Percentiles rank a stretch among this genome's conserved stretches.
Conservation (phyloP, 2,888 invertebrate genomes). For the Sphaeridia pumilis region DNA sequence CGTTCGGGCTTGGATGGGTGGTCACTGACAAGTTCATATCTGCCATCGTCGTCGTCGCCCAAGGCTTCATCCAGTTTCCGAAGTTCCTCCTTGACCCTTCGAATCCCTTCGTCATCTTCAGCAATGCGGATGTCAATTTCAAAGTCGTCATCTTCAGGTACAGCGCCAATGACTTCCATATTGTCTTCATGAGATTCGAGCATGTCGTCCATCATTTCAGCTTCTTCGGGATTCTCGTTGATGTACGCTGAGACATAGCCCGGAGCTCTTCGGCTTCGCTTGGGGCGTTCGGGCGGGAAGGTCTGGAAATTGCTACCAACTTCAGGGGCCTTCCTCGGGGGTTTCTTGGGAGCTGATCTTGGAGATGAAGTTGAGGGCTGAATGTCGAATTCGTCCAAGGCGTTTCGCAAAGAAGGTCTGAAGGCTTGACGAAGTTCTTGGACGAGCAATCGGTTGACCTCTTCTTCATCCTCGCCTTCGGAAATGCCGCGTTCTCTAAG, state of each 20-base stretch:
- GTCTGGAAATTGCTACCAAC: conserved; percentile 34
- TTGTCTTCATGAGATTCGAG: conserved; percentile 4
- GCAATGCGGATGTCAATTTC: neutral
- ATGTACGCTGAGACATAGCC: conserved; percentile 34
- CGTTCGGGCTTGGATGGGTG: conserved; percentile 25
- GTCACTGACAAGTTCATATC: conserved; percentile 33
- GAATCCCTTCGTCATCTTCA: conserved; percentile 21
- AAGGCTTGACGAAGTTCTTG: conserved; percentile 70
- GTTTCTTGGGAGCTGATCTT: conserved; percentile 26
- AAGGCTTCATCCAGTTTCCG: conserved; percentile 22
- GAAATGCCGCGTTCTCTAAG: conserved; percentile 69
- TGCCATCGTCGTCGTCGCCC: conserved; percentile 30
- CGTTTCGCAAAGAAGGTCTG: conserved; percentile 39
- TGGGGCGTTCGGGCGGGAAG: conserved; percentile 34
- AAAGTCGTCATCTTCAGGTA: conserved; percentile 6
- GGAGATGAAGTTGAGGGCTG: conserved; percentile 38
- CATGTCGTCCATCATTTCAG: too few relatives aligned
- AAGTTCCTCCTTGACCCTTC: conserved; percentile 24
- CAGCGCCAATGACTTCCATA: conserved; percentile 16
- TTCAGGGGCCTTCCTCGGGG: conserved; percentile 23
- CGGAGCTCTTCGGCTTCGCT: conserved; percentile 25
- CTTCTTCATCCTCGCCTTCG: conserved; percentile 57
- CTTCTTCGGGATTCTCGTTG: conserved; percentile 19
- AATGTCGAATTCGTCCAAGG: conserved; percentile 50
- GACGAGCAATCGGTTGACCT: conserved; percentile 62